Evolutionary conservation across 30 jellyfish, hydroid and myxozoan genomes (phyloP).

Genomic region (Aurelia sp.): DNA sequence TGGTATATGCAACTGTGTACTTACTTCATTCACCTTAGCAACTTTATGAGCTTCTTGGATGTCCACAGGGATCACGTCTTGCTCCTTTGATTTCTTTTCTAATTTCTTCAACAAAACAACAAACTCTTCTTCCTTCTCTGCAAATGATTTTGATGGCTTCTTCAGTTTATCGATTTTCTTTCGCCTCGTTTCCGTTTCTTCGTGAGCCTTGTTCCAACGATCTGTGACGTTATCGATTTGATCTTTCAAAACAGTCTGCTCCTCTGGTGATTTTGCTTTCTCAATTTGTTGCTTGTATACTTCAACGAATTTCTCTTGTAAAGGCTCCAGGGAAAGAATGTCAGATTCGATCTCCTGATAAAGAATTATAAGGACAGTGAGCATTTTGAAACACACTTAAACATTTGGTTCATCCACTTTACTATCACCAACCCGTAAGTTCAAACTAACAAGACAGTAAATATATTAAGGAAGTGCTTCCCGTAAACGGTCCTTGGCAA

Average conservation of each 20-base stretch:
- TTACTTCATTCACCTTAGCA: slow-evolving; percentile 52
- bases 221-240: slow-evolving; percentile 51
- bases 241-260: slow-evolving; percentile 52
- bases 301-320: slow-evolving; percentile 57
- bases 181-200: slow-evolving; percentile 46
- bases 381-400: too few species aligned
- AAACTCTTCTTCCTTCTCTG: slow-evolving; percentile 49
- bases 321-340: slow-evolving; percentile 47
- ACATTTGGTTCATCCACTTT: too few species aligned
- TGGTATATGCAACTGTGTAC: too few species aligned
- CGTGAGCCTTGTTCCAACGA: slow-evolving; percentile 46
- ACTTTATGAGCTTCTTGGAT: slow-evolving; percentile 25
- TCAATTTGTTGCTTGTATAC: slow-evolving; percentile 59
- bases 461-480: too few species aligned
- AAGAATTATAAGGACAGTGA: neutral
- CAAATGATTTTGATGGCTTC: slow-evolving; percentile 65
- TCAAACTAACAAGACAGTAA: too few species aligned
- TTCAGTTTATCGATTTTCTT: slow-evolving; percentile 56
- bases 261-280: slow-evolving; percentile 36
- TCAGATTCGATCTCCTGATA: slow-evolving; percentile 64
- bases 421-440: too few species aligned
- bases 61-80: slow-evolving; percentile 52
- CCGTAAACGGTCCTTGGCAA: too few species aligned
- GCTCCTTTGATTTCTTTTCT: slow-evolving; percentile 48
- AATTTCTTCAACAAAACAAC: slow-evolving; percentile 61